These are phyloP conservation scores for Doryteuthis pealeii DNA, from an alignment of 1,140 invertebrate species.

Conservation along the genomic window DNA sequence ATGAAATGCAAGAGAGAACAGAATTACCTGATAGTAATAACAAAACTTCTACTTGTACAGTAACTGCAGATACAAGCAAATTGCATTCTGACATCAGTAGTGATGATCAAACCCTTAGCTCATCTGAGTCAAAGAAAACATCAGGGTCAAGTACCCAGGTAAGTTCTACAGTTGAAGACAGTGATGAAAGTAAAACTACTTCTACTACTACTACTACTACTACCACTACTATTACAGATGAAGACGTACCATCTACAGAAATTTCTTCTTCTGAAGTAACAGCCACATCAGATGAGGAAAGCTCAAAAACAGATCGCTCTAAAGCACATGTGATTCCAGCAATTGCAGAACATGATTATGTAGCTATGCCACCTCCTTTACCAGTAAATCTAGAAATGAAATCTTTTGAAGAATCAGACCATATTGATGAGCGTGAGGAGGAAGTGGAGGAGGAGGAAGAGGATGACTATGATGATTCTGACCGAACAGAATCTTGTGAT, in stretches of 20 bases:
- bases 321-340: conserved; percentile 26
- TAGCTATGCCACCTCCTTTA: conserved; percentile 26
- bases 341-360: conserved; percentile 53
- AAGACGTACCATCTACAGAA: neutral
- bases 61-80: too few species aligned
- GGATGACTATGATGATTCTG: conserved; percentile 22
- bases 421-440: conserved; percentile 39
- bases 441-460: conserved; percentile 15
- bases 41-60: too few species aligned
- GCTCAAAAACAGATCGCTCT: neutral
- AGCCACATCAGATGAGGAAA: neutral
- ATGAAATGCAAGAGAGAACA: neutral
- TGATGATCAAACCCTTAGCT: too few species aligned
- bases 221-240: neutral
- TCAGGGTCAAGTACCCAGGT: too few species aligned
- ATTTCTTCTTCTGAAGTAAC: neutral
- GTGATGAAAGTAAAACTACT: too few species aligned
- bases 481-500: conserved; percentile 19
- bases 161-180: too few species aligned
- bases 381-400: conserved; percentile 16
- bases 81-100: too few species aligned
- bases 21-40: too few species aligned
- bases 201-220: neutral
- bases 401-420: conserved; percentile 37
- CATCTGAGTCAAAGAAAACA: too few species aligned